A percentile compares a stretch with the other conserved stretches of the same genome.
Evolutionary conservation across 2,888 invertebrate genomes (phyloP).

Genomic region (Mimas tiliae): DNA sequence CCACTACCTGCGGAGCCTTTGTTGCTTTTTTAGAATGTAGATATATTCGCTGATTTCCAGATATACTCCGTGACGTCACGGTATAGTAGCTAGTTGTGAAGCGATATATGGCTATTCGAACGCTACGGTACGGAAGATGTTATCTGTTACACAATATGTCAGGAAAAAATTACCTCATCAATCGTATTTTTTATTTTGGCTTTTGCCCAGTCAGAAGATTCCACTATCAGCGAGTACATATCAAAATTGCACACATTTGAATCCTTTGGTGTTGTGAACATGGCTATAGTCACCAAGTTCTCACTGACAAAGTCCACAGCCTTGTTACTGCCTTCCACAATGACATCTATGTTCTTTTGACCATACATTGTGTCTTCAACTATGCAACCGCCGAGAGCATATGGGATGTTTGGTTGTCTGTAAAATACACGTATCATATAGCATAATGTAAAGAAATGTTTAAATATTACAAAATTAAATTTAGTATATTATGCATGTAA

Average conservation of each 20-base stretch:
- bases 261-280: conserved; percentile 67
- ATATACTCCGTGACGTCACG: too few relatives aligned
- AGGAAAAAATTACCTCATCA: conserved; percentile 59
- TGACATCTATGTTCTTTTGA: conserved; percentile 52
- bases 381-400: conserved; percentile 77
- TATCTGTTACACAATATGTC: neutral
- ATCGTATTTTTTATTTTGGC: conserved; percentile 63
- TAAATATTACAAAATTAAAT: neutral
- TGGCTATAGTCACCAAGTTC: conserved; percentile 68
- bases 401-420: conserved; percentile 74
- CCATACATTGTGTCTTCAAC: conserved; percentile 68
- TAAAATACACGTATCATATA: conserved; percentile 47
- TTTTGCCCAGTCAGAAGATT: conserved; percentile 67
- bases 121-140: too few relatives aligned
- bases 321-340: conserved; percentile 58
- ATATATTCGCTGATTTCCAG: too few relatives aligned
- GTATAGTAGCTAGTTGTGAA: too few relatives aligned
- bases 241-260: conserved; percentile 60
- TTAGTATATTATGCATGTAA: too few relatives aligned
- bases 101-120: too few relatives aligned
- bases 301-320: conserved; percentile 60
- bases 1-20: too few relatives aligned
- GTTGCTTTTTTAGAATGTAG: too few relatives aligned
- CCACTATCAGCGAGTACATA: conserved; percentile 69
- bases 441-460: too few relatives aligned